These are phyloP conservation scores for Bradypodion ventrale DNA, from an alignment of 2,797 vertebrate genomes.

Conservation along the genomic window DNA sequence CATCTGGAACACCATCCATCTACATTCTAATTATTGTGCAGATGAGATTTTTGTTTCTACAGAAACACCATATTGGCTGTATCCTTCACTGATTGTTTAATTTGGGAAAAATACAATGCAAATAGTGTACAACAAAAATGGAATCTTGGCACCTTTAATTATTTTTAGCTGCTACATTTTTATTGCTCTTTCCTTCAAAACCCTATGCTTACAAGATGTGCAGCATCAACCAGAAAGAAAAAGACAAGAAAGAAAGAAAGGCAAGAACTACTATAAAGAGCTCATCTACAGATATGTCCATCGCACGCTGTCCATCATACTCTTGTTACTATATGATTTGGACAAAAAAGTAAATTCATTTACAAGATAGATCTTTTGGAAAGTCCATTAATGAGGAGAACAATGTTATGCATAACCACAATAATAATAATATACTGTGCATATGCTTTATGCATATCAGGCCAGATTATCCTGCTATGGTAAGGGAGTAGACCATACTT, in stretches of 20 bases:
- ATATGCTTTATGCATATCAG: too few species aligned
- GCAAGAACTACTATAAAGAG: constrained; percentile 1
- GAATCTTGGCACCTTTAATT: constrained; percentile 52
- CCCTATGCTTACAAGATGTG: constrained; percentile 10
- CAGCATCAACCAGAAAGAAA: not conserved
- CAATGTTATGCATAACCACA: not conserved
- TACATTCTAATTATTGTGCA: constrained; percentile 68
- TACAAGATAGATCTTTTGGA: not conserved
- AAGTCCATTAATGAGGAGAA: not conserved
- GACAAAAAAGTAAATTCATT: not conserved
- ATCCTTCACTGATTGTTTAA: constrained; percentile 65
- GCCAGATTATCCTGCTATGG: too few species aligned
- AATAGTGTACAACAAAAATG: constrained; percentile 47
- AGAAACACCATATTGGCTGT: constrained; percentile 64
- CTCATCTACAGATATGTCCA: not conserved
- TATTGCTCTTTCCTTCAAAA: constrained; percentile 2
- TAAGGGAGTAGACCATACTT: too few species aligned
- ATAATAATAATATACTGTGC: not conserved
- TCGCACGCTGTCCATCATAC: not conserved
- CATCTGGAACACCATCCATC: constrained; percentile 60
- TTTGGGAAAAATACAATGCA: constrained; percentile 46
- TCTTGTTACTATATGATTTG: not conserved
- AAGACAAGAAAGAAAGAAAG: too few species aligned
- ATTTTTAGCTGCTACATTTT: constrained; percentile 51
- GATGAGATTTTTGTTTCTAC: constrained; percentile 65